phyloP scores from a whole-genome alignment of 1,140 invertebrate genomes.

The Lepidotrigona ventralis region DNA sequence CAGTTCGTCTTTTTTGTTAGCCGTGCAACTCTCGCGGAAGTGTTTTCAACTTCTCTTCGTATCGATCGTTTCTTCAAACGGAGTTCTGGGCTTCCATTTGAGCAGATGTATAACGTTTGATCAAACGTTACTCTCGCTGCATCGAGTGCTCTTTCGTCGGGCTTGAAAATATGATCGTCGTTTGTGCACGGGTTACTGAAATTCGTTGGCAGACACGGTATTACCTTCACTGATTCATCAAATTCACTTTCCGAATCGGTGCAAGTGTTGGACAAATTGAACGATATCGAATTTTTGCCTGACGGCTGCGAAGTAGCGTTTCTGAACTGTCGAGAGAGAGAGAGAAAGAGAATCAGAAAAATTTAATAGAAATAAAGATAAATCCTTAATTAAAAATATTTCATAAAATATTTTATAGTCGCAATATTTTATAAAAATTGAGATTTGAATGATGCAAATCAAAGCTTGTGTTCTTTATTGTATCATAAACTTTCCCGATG shows the following conservation, averaged over 20 bases:
- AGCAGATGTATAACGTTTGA: neutral
- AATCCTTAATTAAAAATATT: too few relatives aligned
- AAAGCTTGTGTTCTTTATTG: too few relatives aligned
- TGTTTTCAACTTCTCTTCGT: neutral
- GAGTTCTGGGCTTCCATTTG: neutral
- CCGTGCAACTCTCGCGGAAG: neutral
- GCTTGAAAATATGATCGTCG: neutral
- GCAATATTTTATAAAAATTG: too few relatives aligned
- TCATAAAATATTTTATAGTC: too few relatives aligned
- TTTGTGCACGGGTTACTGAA: too few relatives aligned
- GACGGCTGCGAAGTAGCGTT: neutral
- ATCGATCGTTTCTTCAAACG: neutral
- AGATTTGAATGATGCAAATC: too few relatives aligned
- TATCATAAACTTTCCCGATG: too few relatives aligned
- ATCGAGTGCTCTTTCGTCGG: neutral
- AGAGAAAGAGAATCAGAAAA: neutral
- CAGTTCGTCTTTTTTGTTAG: too few relatives aligned
- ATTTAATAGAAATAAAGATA: neutral
- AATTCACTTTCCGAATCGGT: constrained; percentile 58
- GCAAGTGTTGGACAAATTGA: constrained; percentile 31
- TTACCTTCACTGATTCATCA: constrained; percentile 42
- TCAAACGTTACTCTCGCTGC: neutral
- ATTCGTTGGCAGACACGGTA: constrained; percentile 50
- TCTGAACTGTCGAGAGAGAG: neutral
- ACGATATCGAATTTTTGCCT: neutral